Conservation (phyloP, 2,113 vertebrate genomes). For the Procapra przewalskii region DNA sequence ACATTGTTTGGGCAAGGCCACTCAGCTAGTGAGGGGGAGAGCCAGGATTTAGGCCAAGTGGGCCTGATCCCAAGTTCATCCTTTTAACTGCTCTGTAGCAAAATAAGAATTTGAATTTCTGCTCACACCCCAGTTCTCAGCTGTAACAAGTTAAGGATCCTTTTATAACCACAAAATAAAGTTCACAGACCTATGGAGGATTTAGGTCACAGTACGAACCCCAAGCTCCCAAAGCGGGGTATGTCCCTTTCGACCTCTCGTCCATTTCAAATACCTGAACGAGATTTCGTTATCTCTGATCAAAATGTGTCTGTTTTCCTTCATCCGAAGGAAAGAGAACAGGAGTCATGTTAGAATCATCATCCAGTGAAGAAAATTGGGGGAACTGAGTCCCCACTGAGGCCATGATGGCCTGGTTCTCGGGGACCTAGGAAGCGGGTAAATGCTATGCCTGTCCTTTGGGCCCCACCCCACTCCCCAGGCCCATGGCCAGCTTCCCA, state of each 20-base stretch:
- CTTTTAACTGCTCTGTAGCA: not conserved
- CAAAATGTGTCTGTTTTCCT: not conserved
- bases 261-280: not conserved
- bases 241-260: not conserved
- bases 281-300: not conserved
- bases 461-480: too few species aligned
- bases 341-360: not conserved
- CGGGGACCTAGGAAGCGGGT: not conserved
- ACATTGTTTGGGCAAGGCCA: not conserved
- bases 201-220: not conserved
- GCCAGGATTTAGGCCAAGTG: not conserved
- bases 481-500: not conserved
- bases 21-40: not conserved
- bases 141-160: not conserved
- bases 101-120: not conserved
- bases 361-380: not conserved
- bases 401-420: too few species aligned
- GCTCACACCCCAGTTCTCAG: not conserved
- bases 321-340: not conserved
- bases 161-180: not conserved
- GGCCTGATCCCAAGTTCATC: not conserved
- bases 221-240: rapidly evolving
- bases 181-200: not conserved
- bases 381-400: not conserved
- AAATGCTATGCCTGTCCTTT: not conserved